A percentile compares a stretch with the other conserved stretches of the same genome.
Conservation (phyloP, 2,113 vertebrate genomes). For the Misgurnus mizolepis region DNA sequence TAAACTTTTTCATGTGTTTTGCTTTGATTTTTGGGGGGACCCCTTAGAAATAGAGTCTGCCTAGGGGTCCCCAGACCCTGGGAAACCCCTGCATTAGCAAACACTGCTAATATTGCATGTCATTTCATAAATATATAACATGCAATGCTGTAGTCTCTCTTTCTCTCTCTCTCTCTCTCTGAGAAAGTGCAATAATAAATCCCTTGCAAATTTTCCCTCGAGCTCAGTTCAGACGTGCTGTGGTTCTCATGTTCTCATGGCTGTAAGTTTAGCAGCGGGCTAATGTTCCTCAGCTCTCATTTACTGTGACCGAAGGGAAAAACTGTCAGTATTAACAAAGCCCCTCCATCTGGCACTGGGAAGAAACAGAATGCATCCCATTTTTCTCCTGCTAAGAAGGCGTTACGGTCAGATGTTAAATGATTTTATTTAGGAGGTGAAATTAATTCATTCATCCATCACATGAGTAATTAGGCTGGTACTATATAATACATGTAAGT, state of each 20-base stretch:
- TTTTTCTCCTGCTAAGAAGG: conserved; percentile 12
- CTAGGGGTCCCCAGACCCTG: no score
- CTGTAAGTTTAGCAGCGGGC: conserved; percentile 23
- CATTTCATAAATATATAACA: no score
- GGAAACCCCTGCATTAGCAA: no score
- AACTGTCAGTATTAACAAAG: conserved; percentile 1
- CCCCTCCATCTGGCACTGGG: neutral
- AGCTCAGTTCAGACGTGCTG: neutral
- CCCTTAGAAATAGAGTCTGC: no score
- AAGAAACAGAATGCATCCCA: neutral
- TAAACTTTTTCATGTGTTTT: no score
- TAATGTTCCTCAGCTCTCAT: neutral
- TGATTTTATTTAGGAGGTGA: neutral
- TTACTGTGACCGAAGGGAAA: conserved; percentile 3
- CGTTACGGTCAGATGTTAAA: conserved; percentile 7
- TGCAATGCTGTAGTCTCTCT: neutral
- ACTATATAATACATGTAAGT: conserved; percentile 9
- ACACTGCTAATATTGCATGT: no score
- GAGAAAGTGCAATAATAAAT: neutral
- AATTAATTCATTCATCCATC: conserved; percentile 37
- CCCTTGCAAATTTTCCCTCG: neutral
- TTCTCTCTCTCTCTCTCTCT: neutral
- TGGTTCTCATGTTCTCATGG: neutral
- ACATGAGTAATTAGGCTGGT: conserved; percentile 6
- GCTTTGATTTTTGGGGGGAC: no score